Conservation (phyloP, 2,888 invertebrate genomes). For the Caenorhabditis parvicauda region DNA sequence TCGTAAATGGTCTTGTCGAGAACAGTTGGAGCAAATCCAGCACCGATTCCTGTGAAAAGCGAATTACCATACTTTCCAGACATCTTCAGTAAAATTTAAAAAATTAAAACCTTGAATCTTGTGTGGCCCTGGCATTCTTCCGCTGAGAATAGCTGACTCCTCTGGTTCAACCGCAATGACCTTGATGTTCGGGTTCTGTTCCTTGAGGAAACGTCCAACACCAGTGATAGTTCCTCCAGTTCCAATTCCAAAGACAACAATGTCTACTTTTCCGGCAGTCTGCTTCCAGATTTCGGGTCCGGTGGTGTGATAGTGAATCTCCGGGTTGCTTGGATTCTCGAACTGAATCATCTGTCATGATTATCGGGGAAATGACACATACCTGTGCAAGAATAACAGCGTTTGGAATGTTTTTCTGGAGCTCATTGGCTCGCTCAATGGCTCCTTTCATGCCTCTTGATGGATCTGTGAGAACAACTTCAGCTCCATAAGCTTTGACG, state of each 20-base stretch:
- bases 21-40: constrained; percentile 55
- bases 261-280: constrained; percentile 54
- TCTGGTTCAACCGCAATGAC: constrained; percentile 58
- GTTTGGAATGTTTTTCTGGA: constrained; percentile 48
- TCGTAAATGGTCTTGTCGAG: constrained; percentile 49
- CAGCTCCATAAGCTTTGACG: constrained; percentile 60
- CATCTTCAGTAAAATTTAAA: background rate
- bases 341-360: constrained; percentile 28
- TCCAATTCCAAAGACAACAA: constrained; percentile 57
- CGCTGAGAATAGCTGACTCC: constrained; percentile 53
- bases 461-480: constrained; percentile 58
- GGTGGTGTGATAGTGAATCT: constrained; percentile 56
- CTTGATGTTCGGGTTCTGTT: constrained; percentile 47
- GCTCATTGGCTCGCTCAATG: constrained; percentile 52
- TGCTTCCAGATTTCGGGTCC: constrained; percentile 62
- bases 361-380: background rate
- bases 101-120: constrained; percentile 50
- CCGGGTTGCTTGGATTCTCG: constrained; percentile 57
- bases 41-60: constrained; percentile 45
- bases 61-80: too few relatives aligned
- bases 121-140: constrained; percentile 50
- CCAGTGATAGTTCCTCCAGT: constrained; percentile 59
- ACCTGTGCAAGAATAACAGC: constrained; percentile 55
- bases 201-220: constrained; percentile 50
- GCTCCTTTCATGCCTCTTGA: constrained; percentile 56